Base-by-base conservation (phyloP, 1,140 invertebrate species). In the Portunus trituberculatus region DNA sequence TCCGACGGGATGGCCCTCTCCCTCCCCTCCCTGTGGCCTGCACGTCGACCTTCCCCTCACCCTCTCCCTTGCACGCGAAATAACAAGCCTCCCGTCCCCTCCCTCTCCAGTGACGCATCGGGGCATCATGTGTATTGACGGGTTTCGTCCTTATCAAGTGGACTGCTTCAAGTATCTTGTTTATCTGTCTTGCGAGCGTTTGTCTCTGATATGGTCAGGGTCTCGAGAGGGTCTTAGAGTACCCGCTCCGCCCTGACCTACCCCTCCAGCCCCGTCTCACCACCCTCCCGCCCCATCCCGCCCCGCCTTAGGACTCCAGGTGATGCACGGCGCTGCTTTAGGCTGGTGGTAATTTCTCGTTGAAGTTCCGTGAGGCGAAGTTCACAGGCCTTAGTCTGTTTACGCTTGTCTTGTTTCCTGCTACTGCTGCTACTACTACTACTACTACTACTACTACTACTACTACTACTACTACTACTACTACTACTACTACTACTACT, bases 371-470 rank as follows among this genome's bases (percentile, higher is more conserved):
- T 20, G 29, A 31, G 29, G 29, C 16, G 32, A 45, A 25, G 86
- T 20, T 87, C 14, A 32, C 20, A 16, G 29, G 29, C 29, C n/a
- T n/a, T 87, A 39, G 29, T 25, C 39, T n/a, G 84, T 87, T 87
- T 28, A 87, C 29, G 6, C 86, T 88, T 0, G 8, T 88, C 25
- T 29, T 88, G 29, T 7, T 32, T 32, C 28, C 8, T 59, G 12
- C 52, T 59, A 59, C 52, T 59, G 12, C 52, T 59, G 12, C 52
- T 59, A 59, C 52, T 59, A 59, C 52, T 59, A 59, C 52, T 59
- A 59, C 52, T 88, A 39, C 86, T 88, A 32, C 86, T 88, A 88
- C 86, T 88, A 88, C 25, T 32, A 28, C 39, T 32, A 87, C 52
- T 59, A 59, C 52, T 59, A 59, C 52, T 59, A 59, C 52, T 59